Evolutionary conservation across 30 jellyfish, hydroid and myxozoan genomes (phyloP), one percentile per base, ranked within the genome.

Genomic region (Hydractinia symbiolongicarpus): DNA sequence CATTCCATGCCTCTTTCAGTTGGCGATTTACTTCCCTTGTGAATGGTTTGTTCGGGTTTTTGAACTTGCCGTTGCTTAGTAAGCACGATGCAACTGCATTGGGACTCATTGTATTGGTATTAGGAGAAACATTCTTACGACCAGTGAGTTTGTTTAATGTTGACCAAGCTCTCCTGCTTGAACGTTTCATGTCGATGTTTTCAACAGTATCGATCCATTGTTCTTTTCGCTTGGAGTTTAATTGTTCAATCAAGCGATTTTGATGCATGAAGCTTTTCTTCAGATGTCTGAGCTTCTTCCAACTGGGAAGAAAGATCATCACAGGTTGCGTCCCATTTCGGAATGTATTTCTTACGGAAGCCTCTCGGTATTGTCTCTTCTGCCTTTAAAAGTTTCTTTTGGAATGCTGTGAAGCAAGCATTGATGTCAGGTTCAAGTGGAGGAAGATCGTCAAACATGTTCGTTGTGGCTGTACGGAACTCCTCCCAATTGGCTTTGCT

Each of bases 61-160:
- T 67, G 44, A 67, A 67, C 49, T 19, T 67, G 10, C 77, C 77
- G 44, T 67, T 67, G 14, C 10, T 9, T 10, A 67, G 77, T 44
- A 67, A 21, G 78, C 77, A 20, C 11, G 82, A 67, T 8, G 77
- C 77, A 73, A 73, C 82, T 73, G 82, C 76, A 50, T 73, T 73
- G 13, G 82, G 82, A 20, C 77, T 73, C 9, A 73, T 73, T 17
- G 82, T 13, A 21, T 73, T 73, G 11, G 82, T 76, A 20, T 19
- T 73, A 21, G 77, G 13, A 11, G 77, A 50, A 21, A 73, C 21
- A 53, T 21, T 73, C 11, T 73, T 73, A 8, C 82, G 13, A 21
- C 82, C 77, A 8, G 82, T 73, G 11, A 73, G 77, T 73, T 73
- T 73, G 77, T 73, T 73, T 9, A 73, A 8, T 9, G 82, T 73